Evolutionary conservation across 2,797 vertebrate species (phyloP).

Genomic region (Petrocephalus sullivani): DNA sequence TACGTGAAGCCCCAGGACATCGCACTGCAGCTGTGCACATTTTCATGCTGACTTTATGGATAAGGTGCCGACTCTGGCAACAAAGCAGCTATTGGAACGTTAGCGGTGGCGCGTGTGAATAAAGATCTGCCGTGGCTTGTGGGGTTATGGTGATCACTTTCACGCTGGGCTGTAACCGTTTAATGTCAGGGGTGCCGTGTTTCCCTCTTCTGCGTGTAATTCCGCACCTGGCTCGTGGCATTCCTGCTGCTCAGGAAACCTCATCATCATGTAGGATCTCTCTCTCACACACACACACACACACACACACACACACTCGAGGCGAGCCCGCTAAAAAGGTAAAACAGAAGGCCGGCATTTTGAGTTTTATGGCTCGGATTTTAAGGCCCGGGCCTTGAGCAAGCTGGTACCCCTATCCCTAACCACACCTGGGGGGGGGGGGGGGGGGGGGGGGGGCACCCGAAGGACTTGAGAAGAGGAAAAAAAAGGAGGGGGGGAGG

Average conservation of each 20-base stretch:
- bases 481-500: too few species aligned
- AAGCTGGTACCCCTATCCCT: too few species aligned
- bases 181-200: neutral
- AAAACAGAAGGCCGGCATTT: too few species aligned
- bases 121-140: neutral
- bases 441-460: too few species aligned
- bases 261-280: too few species aligned
- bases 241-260: neutral
- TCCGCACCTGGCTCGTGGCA: neutral
- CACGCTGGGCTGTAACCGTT: neutral
- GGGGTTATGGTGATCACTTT: neutral
- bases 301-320: too few species aligned
- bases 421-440: too few species aligned
- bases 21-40: conserved; percentile 6
- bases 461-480: too few species aligned
- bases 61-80: neutral
- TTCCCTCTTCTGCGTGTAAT: neutral
- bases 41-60: conserved; percentile 21
- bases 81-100: conserved; percentile 12
- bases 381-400: too few species aligned
- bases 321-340: too few species aligned
- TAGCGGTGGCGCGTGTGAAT: conserved; percentile 13
- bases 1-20: neutral
- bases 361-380: too few species aligned
- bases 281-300: too few species aligned